Percentiles rank a stretch among this genome's conserved stretches.
phyloP scores from a whole-genome alignment of 2,888 invertebrate genomes.

The Ichneumon xanthorius region DNA sequence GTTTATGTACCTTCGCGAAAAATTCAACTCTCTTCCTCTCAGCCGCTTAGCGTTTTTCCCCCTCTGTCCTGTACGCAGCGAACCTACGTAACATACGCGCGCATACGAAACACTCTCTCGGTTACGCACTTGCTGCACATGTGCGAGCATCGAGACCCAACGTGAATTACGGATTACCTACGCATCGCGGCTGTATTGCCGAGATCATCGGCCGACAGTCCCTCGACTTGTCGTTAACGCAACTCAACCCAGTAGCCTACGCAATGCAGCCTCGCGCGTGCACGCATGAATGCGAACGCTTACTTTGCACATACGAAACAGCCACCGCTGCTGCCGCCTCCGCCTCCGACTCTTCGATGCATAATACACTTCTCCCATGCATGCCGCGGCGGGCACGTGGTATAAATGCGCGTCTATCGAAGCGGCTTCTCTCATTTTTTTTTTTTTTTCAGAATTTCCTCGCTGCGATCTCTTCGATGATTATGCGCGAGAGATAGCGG shows the following conservation, averaged over 20 bases:
- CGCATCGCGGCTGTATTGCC: conserved; percentile 30
- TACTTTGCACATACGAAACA: conserved; percentile 30
- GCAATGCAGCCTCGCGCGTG: conserved; percentile 38
- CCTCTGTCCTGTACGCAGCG: background rate
- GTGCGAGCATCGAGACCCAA: background rate
- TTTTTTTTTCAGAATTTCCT: background rate
- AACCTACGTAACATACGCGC: background rate
- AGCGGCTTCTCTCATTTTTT: conserved; percentile 5
- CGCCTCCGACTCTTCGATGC: background rate
- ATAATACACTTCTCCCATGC: conserved; percentile 16
- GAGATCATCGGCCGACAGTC: conserved; percentile 25
- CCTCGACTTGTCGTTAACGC: conserved; percentile 11
- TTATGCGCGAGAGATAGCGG: conserved; percentile 20
- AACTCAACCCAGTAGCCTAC: conserved; percentile 26
- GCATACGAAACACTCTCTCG: background rate
- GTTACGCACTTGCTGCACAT: conserved; percentile 26
- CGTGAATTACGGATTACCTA: conserved; percentile 35
- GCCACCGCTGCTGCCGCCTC: conserved; percentile 2
- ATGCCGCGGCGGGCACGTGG: conserved; percentile 1
- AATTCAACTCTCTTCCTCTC: conserved; percentile 9
- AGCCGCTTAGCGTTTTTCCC: background rate
- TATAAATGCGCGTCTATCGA: conserved; percentile 19
- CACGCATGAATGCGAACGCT: conserved; percentile 30
- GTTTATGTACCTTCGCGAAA: background rate
- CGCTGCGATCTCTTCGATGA: background rate